Evolutionary conservation across 2,797 vertebrate species (phyloP).

Genomic region (Pangasius djambal): DNA sequence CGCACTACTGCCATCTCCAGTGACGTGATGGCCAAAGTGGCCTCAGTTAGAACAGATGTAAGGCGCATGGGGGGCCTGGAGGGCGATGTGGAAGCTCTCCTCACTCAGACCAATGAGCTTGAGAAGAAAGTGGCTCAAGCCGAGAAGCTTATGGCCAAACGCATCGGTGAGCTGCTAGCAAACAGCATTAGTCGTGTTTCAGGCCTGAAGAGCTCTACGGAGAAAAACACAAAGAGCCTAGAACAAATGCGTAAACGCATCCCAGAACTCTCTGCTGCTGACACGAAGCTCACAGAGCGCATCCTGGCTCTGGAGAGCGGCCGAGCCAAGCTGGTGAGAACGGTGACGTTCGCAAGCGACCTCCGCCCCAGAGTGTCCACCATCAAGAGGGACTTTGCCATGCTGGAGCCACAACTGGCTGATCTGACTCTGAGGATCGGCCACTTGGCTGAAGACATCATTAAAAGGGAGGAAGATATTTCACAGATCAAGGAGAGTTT

Average conservation of each 20-base stretch:
- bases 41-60: slow-evolving; percentile 87
- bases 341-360: slow-evolving; percentile 86
- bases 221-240: slow-evolving; percentile 79
- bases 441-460: slow-evolving; percentile 81
- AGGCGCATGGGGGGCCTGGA: slow-evolving; percentile 89
- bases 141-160: slow-evolving; percentile 81
- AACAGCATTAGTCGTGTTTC: slow-evolving; percentile 86
- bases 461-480: slow-evolving; percentile 79
- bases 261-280: slow-evolving; percentile 73
- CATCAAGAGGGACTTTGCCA: slow-evolving; percentile 83
- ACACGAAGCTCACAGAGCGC: slow-evolving; percentile 72
- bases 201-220: slow-evolving; percentile 74
- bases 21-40: slow-evolving; percentile 80
- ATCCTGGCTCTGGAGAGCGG: slow-evolving; percentile 84
- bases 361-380: slow-evolving; percentile 89
- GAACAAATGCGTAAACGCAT: slow-evolving; percentile 72
- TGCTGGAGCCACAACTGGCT: slow-evolving; percentile 81
- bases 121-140: slow-evolving; percentile 79
- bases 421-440: slow-evolving; percentile 90
- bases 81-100: slow-evolving; percentile 79
- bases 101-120: slow-evolving; percentile 77
- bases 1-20: slow-evolving; percentile 75
- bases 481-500: slow-evolving; percentile 80
- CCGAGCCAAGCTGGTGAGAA: slow-evolving; percentile 84
- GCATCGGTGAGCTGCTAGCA: slow-evolving; percentile 85